Evolutionary conservation across 2,797 vertebrate genomes (phyloP).

Genomic region (Geotrypetes seraphini): DNA sequence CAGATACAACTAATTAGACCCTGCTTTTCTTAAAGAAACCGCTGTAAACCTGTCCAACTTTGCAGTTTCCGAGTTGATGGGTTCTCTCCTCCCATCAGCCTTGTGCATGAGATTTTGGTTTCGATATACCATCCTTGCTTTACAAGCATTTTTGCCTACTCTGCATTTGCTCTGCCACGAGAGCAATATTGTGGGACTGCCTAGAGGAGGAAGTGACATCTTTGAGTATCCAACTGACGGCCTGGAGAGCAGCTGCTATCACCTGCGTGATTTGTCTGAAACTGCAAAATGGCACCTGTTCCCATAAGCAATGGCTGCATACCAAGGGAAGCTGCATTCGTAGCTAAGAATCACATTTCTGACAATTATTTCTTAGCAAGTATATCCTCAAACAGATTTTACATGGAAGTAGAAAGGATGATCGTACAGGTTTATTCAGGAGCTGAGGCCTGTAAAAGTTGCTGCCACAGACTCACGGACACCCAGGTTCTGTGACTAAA

Average conservation of each 20-base stretch:
- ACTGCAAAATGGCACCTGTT: slow-evolving; percentile 36
- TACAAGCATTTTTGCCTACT: slow-evolving; percentile 47
- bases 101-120: slow-evolving; percentile 28
- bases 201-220: slow-evolving; percentile 4
- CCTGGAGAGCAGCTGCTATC: slow-evolving; percentile 11
- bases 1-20: slow-evolving; percentile 82
- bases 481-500: too few species aligned
- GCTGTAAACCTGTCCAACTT: slow-evolving; percentile 44
- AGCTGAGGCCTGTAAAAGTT: too few species aligned
- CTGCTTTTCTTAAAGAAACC: slow-evolving; percentile 66
- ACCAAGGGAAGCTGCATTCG: too few species aligned
- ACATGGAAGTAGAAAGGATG: too few species aligned
- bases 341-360: too few species aligned
- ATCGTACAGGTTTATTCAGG: too few species aligned
- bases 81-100: slow-evolving; percentile 32
- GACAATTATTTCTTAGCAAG: too few species aligned
- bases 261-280: slow-evolving; percentile 35
- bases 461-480: too few species aligned
- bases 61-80: slow-evolving; percentile 37
- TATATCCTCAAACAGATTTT: slow-evolving; percentile 39
- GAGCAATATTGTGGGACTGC: slow-evolving; percentile 13
- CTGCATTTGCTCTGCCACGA: slow-evolving; percentile 31
- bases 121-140: slow-evolving; percentile 38
- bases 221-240: not conserved
- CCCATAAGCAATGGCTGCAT: slow-evolving; percentile 18